Conservation (phyloP, 2,888 invertebrate genomes). For the Drosophila subsilvestris region DNA sequence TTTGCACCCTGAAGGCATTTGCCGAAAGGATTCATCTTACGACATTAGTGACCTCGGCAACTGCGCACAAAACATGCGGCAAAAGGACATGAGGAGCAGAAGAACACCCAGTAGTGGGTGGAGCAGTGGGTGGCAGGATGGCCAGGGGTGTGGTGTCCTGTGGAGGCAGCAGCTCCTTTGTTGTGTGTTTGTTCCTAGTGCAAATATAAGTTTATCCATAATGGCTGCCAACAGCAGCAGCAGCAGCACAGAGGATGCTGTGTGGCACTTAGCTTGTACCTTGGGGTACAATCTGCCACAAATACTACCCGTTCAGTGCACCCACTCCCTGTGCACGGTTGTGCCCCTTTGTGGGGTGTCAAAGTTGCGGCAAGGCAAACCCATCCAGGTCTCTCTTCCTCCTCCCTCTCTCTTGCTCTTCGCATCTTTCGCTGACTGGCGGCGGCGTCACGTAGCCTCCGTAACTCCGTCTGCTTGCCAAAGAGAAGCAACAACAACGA, state of each 20-base stretch:
- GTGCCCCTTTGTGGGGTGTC: constrained; percentile 56
- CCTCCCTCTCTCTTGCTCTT: background rate
- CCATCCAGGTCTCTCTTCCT: constrained; percentile 15
- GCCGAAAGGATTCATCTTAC: constrained; percentile 82
- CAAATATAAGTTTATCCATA: constrained; percentile 79
- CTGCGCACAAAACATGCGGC: constrained; percentile 68
- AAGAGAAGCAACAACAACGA: too few species aligned
- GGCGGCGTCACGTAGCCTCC: constrained; percentile 61
- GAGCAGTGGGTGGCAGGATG: background rate
- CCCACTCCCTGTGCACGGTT: constrained; percentile 11
- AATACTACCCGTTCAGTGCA: constrained; percentile 45
- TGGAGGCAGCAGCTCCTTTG: constrained; percentile 60
- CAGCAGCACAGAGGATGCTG: constrained; percentile 10
- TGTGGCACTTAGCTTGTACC: constrained; percentile 56
- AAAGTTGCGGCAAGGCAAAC: constrained; percentile 64
- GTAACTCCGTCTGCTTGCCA: constrained; percentile 25
- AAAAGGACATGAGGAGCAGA: constrained; percentile 15
- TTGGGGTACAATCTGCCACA: constrained; percentile 77
- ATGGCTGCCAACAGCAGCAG: constrained; percentile 67
- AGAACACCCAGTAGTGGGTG: constrained; percentile 6
- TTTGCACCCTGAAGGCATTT: constrained; percentile 79
- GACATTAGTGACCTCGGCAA: constrained; percentile 81
- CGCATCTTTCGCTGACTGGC: constrained; percentile 62
- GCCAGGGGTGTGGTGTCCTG: too few species aligned
- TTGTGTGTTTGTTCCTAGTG: constrained; percentile 60